Percentiles rank a stretch among this genome's conserved stretches.
Conservation (phyloP, 35 echinoderm and acorn worm species). For the Diadema setosum region DNA sequence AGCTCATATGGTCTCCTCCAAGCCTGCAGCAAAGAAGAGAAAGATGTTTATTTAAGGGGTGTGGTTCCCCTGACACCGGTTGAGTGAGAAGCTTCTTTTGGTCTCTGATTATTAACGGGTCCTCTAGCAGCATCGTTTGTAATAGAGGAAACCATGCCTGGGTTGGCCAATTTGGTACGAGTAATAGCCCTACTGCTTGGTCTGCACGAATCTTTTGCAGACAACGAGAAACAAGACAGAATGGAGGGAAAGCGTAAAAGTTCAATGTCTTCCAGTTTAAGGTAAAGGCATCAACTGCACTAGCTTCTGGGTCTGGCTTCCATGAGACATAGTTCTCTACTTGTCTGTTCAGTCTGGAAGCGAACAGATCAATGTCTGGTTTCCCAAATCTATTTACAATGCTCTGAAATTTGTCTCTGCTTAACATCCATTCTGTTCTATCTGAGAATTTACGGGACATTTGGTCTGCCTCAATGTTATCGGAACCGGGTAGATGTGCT, state of each 20-base stretch:
- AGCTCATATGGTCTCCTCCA: neutral
- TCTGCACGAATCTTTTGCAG: constrained; percentile 44
- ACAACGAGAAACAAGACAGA: constrained; percentile 13
- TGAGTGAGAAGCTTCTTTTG: neutral
- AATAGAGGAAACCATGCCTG: constrained; percentile 46
- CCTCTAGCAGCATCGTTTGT: neutral
- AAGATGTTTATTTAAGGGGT: neutral
- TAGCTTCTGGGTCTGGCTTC: constrained; percentile 63
- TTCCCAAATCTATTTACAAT: constrained; percentile 29
- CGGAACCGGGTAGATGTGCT: constrained; percentile 43
- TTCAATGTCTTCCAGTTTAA: constrained; percentile 48
- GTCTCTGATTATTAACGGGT: neutral
- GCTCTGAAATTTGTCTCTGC: constrained; percentile 39
- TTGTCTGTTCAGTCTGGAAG: constrained; percentile 55
- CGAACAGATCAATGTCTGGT: constrained; percentile 78
- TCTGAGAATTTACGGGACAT: constrained; percentile 64
- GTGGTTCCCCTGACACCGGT: neutral
- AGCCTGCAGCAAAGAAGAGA: constrained; percentile 23
- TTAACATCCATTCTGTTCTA: constrained; percentile 67
- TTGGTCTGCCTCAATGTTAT: constrained; percentile 39
- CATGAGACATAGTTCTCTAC: constrained; percentile 62
- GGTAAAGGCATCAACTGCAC: constrained; percentile 64
- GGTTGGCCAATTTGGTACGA: constrained; percentile 53
- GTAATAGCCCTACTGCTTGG: constrained; percentile 22
- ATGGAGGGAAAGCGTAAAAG: neutral